Percentiles rank a stretch among this genome's conserved stretches.
These are phyloP conservation scores for Sphinx pinastri DNA, from an alignment of 2,888 invertebrate species.

Conservation along the genomic window DNA sequence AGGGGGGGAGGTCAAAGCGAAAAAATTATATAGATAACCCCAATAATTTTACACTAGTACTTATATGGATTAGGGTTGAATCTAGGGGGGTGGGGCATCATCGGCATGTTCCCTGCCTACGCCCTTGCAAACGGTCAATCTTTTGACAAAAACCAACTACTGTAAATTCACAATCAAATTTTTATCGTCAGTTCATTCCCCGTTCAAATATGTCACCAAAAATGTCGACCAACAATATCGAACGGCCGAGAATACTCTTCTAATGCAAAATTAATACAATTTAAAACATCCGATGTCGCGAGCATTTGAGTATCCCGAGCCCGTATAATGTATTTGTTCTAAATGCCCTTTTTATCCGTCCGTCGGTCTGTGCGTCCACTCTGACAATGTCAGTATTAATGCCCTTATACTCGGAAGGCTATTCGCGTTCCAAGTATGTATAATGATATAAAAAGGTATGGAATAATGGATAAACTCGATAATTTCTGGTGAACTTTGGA, in stretches of 20 bases:
- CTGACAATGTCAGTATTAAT: slow-evolving; percentile 60
- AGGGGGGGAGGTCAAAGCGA: too few species aligned
- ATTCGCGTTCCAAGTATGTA: slow-evolving; percentile 19
- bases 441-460: slow-evolving; percentile 15
- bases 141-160: too few species aligned
- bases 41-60: too few species aligned
- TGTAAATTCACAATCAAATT: too few species aligned
- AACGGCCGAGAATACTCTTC: slow-evolving; percentile 28
- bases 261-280: slow-evolving; percentile 41
- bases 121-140: too few species aligned
- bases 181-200: too few species aligned
- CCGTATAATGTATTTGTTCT: slow-evolving; percentile 54
- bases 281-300: slow-evolving; percentile 34
- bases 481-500: neutral
- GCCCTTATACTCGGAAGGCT: slow-evolving; percentile 34
- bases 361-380: slow-evolving; percentile 31
- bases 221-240: slow-evolving; percentile 33
- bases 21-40: too few species aligned
- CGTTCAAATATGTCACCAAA: neutral
- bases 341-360: slow-evolving; percentile 56
- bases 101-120: too few species aligned
- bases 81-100: too few species aligned
- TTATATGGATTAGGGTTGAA: too few species aligned
- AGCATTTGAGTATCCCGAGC: slow-evolving; percentile 36
- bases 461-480: slow-evolving; percentile 24